Evolutionary conservation across 2,888 invertebrate genomes (phyloP), one percentile per base, ranked within the genome.

Genomic region (Anorthoa munda): DNA sequence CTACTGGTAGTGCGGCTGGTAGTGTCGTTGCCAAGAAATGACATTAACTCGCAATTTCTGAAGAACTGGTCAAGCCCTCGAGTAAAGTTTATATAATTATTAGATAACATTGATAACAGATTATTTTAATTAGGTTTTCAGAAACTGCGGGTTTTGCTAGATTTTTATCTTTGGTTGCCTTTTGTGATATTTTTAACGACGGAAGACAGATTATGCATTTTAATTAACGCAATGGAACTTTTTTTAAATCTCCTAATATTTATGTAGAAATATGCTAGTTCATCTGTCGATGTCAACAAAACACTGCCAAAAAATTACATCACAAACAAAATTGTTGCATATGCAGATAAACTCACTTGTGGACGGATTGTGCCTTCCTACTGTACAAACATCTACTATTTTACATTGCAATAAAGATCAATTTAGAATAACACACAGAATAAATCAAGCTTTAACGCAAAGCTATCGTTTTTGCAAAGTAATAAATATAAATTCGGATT

Each of bases 281-380:
- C 18, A 21, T 21, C n/a, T 26, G 58, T 82, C 74, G 66, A 81
- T 77, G 81, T 76, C 78, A 79, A 75, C 39, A 73, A 73, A 71
- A 45, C 45, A 72, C 21, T 15, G 26, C 50, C 31, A 45, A 75
- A 66, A 75, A 74, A 46, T 50, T 17, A 69, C 56, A 67, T 61
- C 51, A 21, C 21, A 60, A 82, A 74, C 45, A 79, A 73, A 59
- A 75, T 31, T 39, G 9, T 75, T 59, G 77, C 84, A 82, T 79
- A 81, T 81, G 85, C 86, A 89, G 89, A 89, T 89, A 90, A 90
- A 89, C 88, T 86, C 71, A 87, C 88, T 88, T 88, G 87, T 94
- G 94, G 94, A 94, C 94, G 94, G 94, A 94, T 92, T 91, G 90
- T 92, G 91, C 86, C 86, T 92, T 90, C 88, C 86, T 89, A 85